Conservation (phyloP, 1,140 invertebrate genomes). For the Drosophila paulistorum region DNA sequence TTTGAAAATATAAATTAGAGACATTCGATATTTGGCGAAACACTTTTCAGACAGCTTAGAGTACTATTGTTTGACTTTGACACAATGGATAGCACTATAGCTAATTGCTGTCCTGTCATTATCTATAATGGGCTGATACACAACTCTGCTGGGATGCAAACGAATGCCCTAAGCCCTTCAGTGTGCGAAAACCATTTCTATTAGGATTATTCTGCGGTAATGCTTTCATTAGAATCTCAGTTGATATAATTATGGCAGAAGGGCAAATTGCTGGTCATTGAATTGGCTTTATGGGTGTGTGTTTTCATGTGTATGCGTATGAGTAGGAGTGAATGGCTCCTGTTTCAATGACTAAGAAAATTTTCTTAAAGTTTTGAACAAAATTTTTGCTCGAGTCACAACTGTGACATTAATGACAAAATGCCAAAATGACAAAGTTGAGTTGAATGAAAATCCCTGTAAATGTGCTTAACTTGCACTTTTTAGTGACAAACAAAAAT, state of each 20-base stretch:
- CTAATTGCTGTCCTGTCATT: neutral
- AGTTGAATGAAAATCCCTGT: neutral
- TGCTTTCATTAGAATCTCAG: constrained; percentile 11
- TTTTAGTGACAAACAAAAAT: constrained; percentile 23
- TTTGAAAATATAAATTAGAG: no score
- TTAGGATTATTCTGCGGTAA: constrained; percentile 5
- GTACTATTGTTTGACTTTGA: no score
- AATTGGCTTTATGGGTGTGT: neutral
- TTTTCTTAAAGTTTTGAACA: neutral
- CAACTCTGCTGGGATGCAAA: neutral
- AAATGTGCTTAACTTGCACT: constrained; percentile 46
- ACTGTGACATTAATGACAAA: constrained; percentile 18
- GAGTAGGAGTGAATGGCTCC: neutral
- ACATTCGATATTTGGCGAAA: no score
- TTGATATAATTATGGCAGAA: neutral
- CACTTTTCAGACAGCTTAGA: no score
- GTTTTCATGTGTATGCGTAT: no score
- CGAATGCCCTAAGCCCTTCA: neutral
- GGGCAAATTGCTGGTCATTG: neutral
- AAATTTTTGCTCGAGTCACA: constrained; percentile 14
- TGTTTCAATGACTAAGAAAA: neutral
- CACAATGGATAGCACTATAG: neutral
- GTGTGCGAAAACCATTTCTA: neutral
- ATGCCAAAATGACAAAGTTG: constrained; percentile 14
- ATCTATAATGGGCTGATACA: neutral